Base-by-base conservation (phyloP, 2,113 vertebrate species). In the Gracilinanus agilis region DNA sequence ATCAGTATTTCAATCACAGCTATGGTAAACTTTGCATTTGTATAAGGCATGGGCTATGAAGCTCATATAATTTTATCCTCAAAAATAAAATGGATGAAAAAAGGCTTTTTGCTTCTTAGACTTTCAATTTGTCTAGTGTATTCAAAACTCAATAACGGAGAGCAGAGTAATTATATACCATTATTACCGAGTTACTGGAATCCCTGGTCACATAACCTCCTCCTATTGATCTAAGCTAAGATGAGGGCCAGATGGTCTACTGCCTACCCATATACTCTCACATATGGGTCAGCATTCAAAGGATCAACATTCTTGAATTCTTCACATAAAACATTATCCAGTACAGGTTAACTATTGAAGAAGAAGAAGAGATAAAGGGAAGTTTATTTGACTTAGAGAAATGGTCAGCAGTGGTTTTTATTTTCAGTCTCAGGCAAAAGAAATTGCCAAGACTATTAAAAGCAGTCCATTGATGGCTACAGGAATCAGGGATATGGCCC, bases 1-100 rank as follows among this genome's bases (percentile, higher is more conserved):
- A 67, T 92, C 93, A n/a, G 92, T 55, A 93, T 96, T 96, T 94
- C 92, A 95, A 94, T 94, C 91, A 27, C 23, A 88, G 91, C 67
- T 53, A 55, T 67, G 13, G 7, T 44, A 56, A 95, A 91, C 95
- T 91, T 94, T 5, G 19, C 90, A 6, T 90, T 91, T 16, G 53
- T 75, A 27, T 0, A 9, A 92, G 92, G 94, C 55, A 55, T 2
- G 24, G 90, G 88, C 56, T 44, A 54, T 67, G 92, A 89, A 44
- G 27, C 88, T 29, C 0, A 0, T 90, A 49, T 90, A 89, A 3
- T 54, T 54, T 61, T 44, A 90, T 25, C 44, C 92, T 95, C 92
- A 40, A 55, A 89, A 94, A 95, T 75, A 58, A 90, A 93, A 91
- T 67, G 53, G 92, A 44, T 24, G 92, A 83, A 90, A 90, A 90